Evolutionary conservation across 2,888 invertebrate species (phyloP), one percentile per base, ranked within the genome.

Genomic region (Anaspis maculata): DNA sequence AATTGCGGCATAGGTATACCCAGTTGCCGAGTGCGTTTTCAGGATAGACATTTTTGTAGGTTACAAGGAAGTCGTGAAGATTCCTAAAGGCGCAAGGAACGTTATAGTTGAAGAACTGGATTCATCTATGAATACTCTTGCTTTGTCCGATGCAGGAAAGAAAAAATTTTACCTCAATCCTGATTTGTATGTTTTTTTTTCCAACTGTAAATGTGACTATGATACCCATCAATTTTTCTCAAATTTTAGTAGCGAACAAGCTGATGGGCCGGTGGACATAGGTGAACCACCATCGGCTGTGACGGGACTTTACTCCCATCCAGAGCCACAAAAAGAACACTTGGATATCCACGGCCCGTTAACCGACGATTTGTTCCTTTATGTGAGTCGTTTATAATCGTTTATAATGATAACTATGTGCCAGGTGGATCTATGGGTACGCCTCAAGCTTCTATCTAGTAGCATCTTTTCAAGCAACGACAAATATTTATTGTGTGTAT

Each of bases 291-390:
- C n/a, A n/a, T n/a, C n/a, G n/a, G n/a, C n/a, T n/a, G n/a, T n/a
- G n/a, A n/a, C n/a, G n/a, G 71, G 68, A 22, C 44, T 72, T 12
- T 73, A 73, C 45, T 61, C 62, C 37, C 67, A 68, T 50, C 66
- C 70, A 6, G 70, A 70, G 48, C 63, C 63, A 15, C 65, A 70
- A 24, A 67, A 61, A 52, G 81, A 81, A 49, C 68, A 68, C 25
- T 61, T 80, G 6, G 57, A 69, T 41, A 74, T 79, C 24, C 68
- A 71, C 11, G 80, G 80, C 13, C 80, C 79, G 1, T 64, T 76
- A 16, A 71, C 69, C 46, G 73, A 76, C 48, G 69, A 73, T 29
- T 64, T 80, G 16, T 68, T 70, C 24, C 64, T 80, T 42, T 74
- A 73, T 62, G 77, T 77, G 59, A 66, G 70, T 64, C n/a, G n/a